A percentile compares a stretch with the other conserved stretches of the same genome.
Evolutionary conservation across 2,888 invertebrate genomes (phyloP).

Genomic region (Dromius quadrimaculatus): DNA sequence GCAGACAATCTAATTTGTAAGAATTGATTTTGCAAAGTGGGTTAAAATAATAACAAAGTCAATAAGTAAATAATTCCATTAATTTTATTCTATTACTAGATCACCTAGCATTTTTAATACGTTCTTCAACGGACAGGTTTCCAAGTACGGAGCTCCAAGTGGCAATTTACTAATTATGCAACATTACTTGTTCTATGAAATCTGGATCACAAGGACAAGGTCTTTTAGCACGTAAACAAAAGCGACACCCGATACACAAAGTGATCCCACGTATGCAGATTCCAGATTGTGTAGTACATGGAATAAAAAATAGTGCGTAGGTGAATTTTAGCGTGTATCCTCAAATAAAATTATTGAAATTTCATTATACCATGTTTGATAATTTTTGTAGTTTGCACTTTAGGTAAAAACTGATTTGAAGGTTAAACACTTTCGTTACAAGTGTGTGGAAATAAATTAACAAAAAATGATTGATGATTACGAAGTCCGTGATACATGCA

Average conservation of each 20-base stretch:
- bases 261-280: constrained; percentile 5
- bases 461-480: constrained; percentile 19
- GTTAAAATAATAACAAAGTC: too few relatives aligned
- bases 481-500: constrained; percentile 13
- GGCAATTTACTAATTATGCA: constrained; percentile 38
- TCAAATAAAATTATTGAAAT: not conserved
- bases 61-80: constrained; percentile 16
- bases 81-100: constrained; percentile 1
- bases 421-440: constrained; percentile 22
- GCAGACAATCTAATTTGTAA: too few relatives aligned
- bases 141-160: constrained; percentile 13
- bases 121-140: constrained; percentile 23
- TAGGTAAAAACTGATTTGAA: not conserved
- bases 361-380: constrained; percentile 1
- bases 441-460: too few relatives aligned
- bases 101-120: constrained; percentile 1
- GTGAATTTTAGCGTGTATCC: not conserved
- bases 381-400: constrained; percentile 15
- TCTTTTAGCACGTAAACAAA: constrained; percentile 47
- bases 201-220: constrained; percentile 59
- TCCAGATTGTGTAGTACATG: constrained; percentile 5
- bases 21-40: too few relatives aligned
- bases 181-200: constrained; percentile 49
- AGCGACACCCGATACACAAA: constrained; percentile 20
- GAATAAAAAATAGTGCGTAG: not conserved